phyloP scores from a whole-genome alignment of 2,113 vertebrate genomes.

The Rhegmatorhina hoffmannsi region DNA sequence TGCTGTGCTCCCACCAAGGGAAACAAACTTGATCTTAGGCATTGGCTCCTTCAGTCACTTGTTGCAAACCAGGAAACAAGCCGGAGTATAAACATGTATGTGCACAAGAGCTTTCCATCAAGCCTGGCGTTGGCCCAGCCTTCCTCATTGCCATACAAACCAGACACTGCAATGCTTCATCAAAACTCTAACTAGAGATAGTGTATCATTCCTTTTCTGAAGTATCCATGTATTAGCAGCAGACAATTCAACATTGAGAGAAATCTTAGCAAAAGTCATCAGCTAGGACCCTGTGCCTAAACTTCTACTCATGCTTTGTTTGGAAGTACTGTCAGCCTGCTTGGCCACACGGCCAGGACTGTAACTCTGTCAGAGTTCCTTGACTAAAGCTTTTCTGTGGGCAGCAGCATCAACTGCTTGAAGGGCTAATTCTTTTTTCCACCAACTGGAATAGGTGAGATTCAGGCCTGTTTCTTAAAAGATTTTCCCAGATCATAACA shows the following conservation, averaged over 20 bases:
- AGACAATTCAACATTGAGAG: neutral
- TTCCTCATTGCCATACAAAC: neutral
- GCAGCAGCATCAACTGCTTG: neutral
- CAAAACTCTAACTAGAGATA: neutral
- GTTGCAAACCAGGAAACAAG: neutral
- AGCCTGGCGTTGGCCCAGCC: neutral
- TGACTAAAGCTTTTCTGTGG: neutral
- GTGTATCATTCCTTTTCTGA: neutral
- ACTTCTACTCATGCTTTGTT: neutral
- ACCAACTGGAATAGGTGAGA: neutral
- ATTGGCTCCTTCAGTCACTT: neutral
- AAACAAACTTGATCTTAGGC: constrained; percentile 18
- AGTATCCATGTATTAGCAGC: neutral
- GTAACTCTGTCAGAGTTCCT: neutral
- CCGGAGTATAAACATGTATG: neutral
- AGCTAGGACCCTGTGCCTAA: neutral
- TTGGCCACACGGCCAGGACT: neutral
- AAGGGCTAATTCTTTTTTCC: neutral
- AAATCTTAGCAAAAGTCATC: neutral
- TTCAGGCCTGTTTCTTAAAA: neutral
- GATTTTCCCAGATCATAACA: neutral
- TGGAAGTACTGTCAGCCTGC: neutral
- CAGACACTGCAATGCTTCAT: neutral
- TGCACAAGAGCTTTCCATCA: neutral
- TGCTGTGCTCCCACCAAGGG: neutral